Conservation (phyloP, 1,140 invertebrate species). For the Rhizoglyphus robini region DNA sequence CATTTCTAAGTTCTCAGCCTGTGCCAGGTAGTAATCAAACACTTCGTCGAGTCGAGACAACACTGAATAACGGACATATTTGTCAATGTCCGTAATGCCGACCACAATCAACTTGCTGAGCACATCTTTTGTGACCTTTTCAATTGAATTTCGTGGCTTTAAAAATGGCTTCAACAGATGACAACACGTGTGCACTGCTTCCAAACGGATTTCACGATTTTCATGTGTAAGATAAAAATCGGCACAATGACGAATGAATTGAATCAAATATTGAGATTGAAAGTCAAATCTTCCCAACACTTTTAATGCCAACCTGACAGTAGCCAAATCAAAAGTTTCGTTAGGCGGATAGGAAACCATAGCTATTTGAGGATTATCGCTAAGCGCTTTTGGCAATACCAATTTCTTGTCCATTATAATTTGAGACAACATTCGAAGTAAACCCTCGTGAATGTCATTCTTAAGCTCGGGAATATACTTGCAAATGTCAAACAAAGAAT, state of each 20-base stretch:
- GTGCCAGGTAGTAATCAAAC: slow-evolving; percentile 86
- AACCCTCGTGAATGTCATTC: slow-evolving; percentile 75
- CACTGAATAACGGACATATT: slow-evolving; percentile 84
- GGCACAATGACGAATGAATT: slow-evolving; percentile 80
- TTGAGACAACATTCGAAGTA: slow-evolving; percentile 68
- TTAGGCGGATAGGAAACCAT: not conserved
- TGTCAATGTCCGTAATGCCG: slow-evolving; percentile 88
- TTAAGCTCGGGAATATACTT: slow-evolving; percentile 72
- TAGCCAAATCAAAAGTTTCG: slow-evolving; percentile 40
- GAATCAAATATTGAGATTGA: slow-evolving; percentile 74
- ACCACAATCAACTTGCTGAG: slow-evolving; percentile 76
- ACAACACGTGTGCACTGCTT: slow-evolving; percentile 86
- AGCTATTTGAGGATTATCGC: not conserved
- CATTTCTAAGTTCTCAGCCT: slow-evolving; percentile 83
- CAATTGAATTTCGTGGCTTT: slow-evolving; percentile 40
- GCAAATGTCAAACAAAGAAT: slow-evolving; percentile 75
- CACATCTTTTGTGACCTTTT: slow-evolving; percentile 47
- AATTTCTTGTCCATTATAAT: slow-evolving; percentile 68
- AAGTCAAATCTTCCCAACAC: slow-evolving; percentile 94
- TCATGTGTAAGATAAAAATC: slow-evolving; percentile 85
- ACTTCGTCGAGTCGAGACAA: slow-evolving; percentile 78
- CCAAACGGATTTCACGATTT: slow-evolving; percentile 74
- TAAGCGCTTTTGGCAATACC: not conserved
- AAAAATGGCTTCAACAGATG: slow-evolving; percentile 68
- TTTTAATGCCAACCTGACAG: slow-evolving; percentile 75